Conservation (phyloP, 2,113 vertebrate species). For the Hyla sarda region DNA sequence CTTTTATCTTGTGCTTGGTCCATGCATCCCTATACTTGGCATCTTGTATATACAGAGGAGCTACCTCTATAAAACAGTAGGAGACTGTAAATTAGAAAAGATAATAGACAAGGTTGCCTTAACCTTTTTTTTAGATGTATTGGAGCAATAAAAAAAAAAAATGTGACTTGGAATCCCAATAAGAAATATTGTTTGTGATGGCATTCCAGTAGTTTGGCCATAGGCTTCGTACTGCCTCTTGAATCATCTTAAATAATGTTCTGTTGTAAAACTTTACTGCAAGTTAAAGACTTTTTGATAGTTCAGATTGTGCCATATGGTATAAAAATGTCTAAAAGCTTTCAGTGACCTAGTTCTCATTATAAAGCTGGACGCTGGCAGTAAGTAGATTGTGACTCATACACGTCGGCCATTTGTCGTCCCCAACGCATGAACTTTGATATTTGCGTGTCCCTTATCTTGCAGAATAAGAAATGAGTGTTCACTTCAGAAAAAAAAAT, state of each 20-base stretch:
- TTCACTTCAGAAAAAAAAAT: not conserved
- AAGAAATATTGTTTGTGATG: not conserved
- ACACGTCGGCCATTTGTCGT: slow-evolving; percentile 18
- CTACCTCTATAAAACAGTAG: too few relatives aligned
- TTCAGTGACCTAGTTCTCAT: slow-evolving; percentile 51
- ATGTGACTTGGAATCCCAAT: too few relatives aligned
- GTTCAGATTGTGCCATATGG: slow-evolving; percentile 45
- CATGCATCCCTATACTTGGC: too few relatives aligned
- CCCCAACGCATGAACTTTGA: not conserved
- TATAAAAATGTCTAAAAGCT: slow-evolving; percentile 45
- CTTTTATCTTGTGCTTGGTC: too few relatives aligned
- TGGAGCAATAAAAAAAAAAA: too few relatives aligned
- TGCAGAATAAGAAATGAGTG: not conserved
- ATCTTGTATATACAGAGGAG: too few relatives aligned
- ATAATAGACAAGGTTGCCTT: too few relatives aligned
- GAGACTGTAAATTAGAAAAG: too few relatives aligned
- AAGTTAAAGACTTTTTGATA: slow-evolving; percentile 32
- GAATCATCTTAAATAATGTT: not conserved
- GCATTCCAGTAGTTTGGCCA: not conserved
- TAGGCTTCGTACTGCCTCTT: not conserved
- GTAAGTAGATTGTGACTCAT: slow-evolving; percentile 48
- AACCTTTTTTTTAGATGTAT: too few relatives aligned
- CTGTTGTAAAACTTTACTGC: slow-evolving; percentile 8
- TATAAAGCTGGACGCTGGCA: slow-evolving; percentile 30
- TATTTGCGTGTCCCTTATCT: not conserved